Evolutionary conservation across 2,797 vertebrate genomes (phyloP).

Genomic region (Phoebastria nigripes): DNA sequence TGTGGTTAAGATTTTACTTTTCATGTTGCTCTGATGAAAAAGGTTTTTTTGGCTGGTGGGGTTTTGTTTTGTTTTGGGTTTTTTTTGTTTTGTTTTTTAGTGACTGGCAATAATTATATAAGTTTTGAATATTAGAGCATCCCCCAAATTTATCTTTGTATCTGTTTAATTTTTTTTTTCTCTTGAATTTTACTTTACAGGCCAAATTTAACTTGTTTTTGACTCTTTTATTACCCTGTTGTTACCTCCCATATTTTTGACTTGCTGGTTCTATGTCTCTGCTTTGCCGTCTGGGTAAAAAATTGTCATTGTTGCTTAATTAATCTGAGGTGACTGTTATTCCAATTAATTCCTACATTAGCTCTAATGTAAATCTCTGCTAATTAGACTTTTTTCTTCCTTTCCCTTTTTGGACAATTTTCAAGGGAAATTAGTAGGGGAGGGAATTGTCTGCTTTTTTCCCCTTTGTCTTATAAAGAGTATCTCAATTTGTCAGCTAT

Average conservation of each 20-base stretch:
- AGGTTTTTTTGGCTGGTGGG: background rate
- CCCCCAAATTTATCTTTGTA: background rate
- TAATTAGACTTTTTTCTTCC: background rate
- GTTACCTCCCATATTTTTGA: background rate
- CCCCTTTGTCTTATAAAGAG: background rate
- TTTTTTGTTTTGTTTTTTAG: background rate
- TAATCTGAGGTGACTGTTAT: background rate
- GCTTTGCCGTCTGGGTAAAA: background rate
- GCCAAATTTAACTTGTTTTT: background rate
- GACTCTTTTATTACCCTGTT: background rate
- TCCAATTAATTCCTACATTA: conserved; percentile 1
- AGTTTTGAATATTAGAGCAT: background rate
- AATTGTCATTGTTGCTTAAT: background rate
- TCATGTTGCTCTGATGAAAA: background rate
- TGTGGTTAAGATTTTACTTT: background rate
- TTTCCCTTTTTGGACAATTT: background rate
- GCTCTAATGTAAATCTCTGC: background rate
- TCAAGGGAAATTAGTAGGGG: background rate
- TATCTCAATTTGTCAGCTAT: background rate
- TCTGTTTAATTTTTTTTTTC: background rate
- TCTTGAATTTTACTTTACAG: background rate
- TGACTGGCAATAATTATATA: background rate
- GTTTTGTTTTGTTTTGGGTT: no score
- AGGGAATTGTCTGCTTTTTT: background rate
- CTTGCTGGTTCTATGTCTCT: background rate